phyloP scores from a whole-genome alignment of 1,140 invertebrate genomes.

The Pemphigus obesinymphae region DNA sequence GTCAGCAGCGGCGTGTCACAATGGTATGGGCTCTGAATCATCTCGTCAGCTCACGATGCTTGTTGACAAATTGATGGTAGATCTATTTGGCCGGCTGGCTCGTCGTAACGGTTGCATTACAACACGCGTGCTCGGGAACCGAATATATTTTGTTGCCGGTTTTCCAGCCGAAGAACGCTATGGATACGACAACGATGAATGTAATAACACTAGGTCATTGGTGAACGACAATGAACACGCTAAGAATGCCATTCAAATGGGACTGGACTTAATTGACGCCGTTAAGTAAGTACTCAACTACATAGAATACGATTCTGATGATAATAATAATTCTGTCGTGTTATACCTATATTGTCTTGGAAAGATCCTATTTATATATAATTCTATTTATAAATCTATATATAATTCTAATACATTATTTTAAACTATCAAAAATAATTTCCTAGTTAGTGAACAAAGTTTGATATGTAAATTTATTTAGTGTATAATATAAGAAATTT shows the following conservation, averaged over 20 bases:
- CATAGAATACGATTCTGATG: background rate
- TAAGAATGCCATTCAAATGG: conserved; percentile 82
- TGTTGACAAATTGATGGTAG: conserved; percentile 64
- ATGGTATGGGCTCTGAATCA: conserved; percentile 53
- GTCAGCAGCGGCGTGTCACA: conserved; percentile 72
- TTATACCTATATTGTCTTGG: too few species aligned
- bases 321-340: too few species aligned
- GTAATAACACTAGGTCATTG: background rate
- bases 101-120: conserved; percentile 83
- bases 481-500: background rate
- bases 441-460: too few species aligned
- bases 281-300: conserved; percentile 65
- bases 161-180: conserved; percentile 55
- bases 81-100: conserved; percentile 79
- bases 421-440: too few species aligned
- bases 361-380: too few species aligned
- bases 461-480: background rate
- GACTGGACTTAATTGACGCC: conserved; percentile 83
- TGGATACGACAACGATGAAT: background rate
- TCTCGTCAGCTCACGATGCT: conserved; percentile 85
- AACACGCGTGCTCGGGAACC: conserved; percentile 87
- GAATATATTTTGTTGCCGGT: conserved; percentile 84
- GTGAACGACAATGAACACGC: conserved; percentile 76
- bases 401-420: too few species aligned
- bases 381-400: too few species aligned